Evolutionary conservation across 2,113 vertebrate genomes (phyloP), one percentile per base, ranked within the genome.

Genomic region (Strix uralensis): DNA sequence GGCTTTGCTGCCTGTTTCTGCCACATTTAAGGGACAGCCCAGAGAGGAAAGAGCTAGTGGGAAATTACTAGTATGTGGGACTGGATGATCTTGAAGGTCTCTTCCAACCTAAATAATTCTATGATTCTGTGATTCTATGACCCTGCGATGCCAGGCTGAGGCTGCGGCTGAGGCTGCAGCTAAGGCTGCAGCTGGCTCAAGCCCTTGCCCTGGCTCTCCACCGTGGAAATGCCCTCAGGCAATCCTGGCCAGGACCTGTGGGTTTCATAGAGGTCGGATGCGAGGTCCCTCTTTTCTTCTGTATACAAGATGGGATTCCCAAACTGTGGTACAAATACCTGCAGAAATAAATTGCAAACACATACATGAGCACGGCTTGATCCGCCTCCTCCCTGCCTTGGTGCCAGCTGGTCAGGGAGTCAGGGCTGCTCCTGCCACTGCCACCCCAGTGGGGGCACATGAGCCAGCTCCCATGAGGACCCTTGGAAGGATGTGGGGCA

Each of bases 171-270:
- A 17, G 42, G 40, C 40, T 40, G 29, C 4, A 18, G 38, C 38
- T 38, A 38, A 38, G 38, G 42, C 36, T 86, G 29, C 4, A 18
- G n/a, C 44, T 66, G 49, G 36, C 71, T 63, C n/a, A 11, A 70
- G 44, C 17, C 36, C 18, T 44, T 61, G 30, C 30, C 11, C 34
- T 72, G 54, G 36, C 5, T 82, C 17, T 81, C 22, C 42, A 23
- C 32, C 11, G 4, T 2, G 2, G 58, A 81, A 88, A 62, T 54
- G 54, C 11, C 44, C 34, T 70, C 0, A 0, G n/a, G 16, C 54
- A 69, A 6, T 4, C 52, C 54, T 26, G 26, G 14, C 11, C 51
- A 55, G 49, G 18, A 73, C 27, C n/a, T 27, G 18, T 55, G 49
- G 15, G 36, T 70, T 83, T 89, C 51, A 7, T 27, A 13, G 16